Evolutionary conservation across 2,113 vertebrate genomes (phyloP).

Genomic region (Phrynosoma platyrhinos): DNA sequence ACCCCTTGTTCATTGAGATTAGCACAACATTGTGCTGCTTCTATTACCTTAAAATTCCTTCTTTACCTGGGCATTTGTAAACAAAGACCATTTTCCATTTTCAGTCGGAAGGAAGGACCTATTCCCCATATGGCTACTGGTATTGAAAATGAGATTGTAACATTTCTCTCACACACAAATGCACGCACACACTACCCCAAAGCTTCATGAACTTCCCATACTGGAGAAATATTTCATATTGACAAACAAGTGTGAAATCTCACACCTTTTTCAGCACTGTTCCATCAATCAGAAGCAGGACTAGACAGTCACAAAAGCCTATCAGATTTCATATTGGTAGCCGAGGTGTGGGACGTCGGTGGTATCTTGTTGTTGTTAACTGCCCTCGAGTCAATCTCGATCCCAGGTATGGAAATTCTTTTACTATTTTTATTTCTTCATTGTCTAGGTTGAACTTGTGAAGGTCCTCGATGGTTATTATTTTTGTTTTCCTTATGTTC

Average conservation of each 20-base stretch:
- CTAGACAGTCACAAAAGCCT: background rate
- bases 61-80: background rate
- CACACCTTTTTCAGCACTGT: background rate
- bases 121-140: background rate
- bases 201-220: background rate
- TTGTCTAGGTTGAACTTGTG: no score
- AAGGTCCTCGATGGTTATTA: no score
- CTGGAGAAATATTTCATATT: background rate
- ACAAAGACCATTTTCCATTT: background rate
- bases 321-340: background rate
- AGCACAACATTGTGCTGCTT: background rate
- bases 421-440: no score
- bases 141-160: background rate
- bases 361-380: background rate
- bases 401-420: no score
- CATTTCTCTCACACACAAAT: no score
- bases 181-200: background rate
- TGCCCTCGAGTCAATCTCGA: no score
- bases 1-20: background rate
- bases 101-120: background rate
- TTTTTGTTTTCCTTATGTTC: no score
- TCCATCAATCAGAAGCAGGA: background rate
- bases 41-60: background rate
- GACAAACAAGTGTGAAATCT: background rate
- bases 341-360: background rate